Conservation (phyloP, 2,113 vertebrate species). For the Notothenia coriiceps region DNA sequence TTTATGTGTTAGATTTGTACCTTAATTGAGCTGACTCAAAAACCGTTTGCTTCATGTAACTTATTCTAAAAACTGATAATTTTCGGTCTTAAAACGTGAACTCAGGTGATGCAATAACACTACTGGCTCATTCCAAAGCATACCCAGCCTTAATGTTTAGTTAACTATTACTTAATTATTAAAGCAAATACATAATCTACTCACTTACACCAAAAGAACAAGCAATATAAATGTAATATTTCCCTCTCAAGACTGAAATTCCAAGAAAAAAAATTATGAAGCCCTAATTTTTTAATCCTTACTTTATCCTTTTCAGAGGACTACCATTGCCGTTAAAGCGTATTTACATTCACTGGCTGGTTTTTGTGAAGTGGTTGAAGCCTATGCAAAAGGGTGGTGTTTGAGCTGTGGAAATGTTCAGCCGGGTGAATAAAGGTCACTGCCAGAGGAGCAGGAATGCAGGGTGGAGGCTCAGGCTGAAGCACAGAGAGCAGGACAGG, state of each 20-base stretch:
- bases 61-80: neutral
- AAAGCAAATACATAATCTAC: too few species aligned
- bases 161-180: too few species aligned
- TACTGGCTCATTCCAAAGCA: too few species aligned
- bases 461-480: constrained; percentile 17
- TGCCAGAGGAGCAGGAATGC: neutral
- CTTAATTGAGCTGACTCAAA: neutral
- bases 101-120: too few species aligned
- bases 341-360: neutral
- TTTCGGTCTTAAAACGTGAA: too few species aligned
- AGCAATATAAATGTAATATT: too few species aligned
- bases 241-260: too few species aligned
- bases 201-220: too few species aligned
- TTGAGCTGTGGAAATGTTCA: neutral
- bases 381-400: neutral
- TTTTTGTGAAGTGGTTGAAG: neutral
- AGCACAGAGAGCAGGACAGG: constrained; percentile 4
- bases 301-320: neutral
- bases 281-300: neutral
- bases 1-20: neutral
- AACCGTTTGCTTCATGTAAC: neutral
- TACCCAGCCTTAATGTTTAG: too few species aligned
- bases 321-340: neutral
- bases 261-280: neutral
- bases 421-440: constrained; percentile 4